A percentile compares a stretch with the other conserved stretches of the same genome.
phyloP scores from a whole-genome alignment of 1,140 invertebrate genomes.

The Drosophila pseudoananassae region DNA sequence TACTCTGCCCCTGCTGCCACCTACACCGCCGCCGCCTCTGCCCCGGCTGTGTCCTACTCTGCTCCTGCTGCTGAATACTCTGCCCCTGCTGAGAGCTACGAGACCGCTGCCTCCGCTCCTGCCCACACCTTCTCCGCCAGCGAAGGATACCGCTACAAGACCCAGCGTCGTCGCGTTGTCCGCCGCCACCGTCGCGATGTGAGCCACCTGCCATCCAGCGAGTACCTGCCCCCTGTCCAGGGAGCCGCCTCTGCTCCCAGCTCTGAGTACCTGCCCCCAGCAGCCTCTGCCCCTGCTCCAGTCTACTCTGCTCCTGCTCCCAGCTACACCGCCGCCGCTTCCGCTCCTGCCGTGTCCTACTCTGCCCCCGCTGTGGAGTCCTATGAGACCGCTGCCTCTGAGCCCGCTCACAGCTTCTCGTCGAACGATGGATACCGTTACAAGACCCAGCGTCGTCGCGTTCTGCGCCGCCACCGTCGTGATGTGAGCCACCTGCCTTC shows the following conservation, averaged over 20 bases:
- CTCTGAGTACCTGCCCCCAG: constrained; percentile 70
- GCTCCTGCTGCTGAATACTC: constrained; percentile 31
- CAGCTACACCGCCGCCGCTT: constrained; percentile 54
- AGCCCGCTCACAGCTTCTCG: constrained; percentile 60
- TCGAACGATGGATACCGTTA: constrained; percentile 69
- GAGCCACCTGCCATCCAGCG: constrained; percentile 71
- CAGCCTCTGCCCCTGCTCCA: constrained; percentile 52
- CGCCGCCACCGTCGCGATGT: constrained; percentile 74
- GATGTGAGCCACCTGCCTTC: constrained; percentile 58
- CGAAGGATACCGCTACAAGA: constrained; percentile 80
- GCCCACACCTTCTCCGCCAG: constrained; percentile 67
- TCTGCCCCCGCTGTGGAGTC: constrained; percentile 20
- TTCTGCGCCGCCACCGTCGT: constrained; percentile 64
- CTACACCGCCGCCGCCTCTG: constrained; percentile 33
- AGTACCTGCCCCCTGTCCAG: constrained; percentile 69
- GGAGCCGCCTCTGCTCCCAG: constrained; percentile 61
- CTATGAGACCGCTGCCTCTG: constrained; percentile 29
- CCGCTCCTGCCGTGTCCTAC: constrained; percentile 50
- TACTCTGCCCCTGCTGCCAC: constrained; percentile 41
- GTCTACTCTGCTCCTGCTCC: constrained; percentile 35
- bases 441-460: constrained; percentile 68
- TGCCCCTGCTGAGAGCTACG: constrained; percentile 50
- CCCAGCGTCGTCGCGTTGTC: constrained; percentile 58
- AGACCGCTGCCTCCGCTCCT: constrained; percentile 61
- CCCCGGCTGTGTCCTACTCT: constrained; percentile 21